Percentiles rank a stretch among this genome's conserved stretches.
phyloP scores from a whole-genome alignment of 1,140 invertebrate species.

The Caenorhabditis remanei region DNA sequence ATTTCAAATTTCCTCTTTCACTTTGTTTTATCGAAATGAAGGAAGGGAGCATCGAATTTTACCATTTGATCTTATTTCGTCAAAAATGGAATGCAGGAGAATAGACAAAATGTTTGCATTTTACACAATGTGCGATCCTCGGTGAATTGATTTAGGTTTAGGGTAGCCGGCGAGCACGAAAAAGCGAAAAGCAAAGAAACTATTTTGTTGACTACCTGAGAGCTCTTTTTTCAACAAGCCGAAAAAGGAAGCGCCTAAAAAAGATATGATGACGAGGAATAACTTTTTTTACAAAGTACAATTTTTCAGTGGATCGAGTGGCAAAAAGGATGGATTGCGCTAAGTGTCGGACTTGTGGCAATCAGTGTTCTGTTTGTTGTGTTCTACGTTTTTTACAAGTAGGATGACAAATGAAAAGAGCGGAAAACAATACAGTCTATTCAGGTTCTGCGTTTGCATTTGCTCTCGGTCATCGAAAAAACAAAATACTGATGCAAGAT shows the following conservation, averaged over 20 bases:
- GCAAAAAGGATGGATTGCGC: constrained; percentile 49
- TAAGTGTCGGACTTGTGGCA: constrained; percentile 43
- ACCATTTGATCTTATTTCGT: neutral
- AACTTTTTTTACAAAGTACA: neutral
- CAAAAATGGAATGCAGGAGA: neutral
- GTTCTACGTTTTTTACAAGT: constrained; percentile 59
- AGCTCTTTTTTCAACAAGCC: constrained; percentile 33
- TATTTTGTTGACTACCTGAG: constrained; percentile 45
- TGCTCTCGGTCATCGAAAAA: constrained; percentile 21
- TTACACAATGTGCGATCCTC: constrained; percentile 34
- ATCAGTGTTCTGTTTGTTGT: constrained; percentile 53
- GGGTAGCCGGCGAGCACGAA: constrained; percentile 50
- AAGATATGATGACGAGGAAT: neutral
- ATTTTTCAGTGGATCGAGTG: constrained; percentile 63
- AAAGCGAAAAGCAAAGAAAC: constrained; percentile 51
- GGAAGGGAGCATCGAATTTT: neutral
- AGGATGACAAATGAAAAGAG: neutral
- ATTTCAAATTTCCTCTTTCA: neutral
- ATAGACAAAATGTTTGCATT: constrained; percentile 36
- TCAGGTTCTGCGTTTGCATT: constrained; percentile 41
- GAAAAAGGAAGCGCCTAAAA: constrained; percentile 29
- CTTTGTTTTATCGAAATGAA: neutral
- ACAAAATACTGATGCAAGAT: constrained; percentile 66
- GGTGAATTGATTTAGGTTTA: constrained; percentile 40
- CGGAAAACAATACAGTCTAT: neutral